Evolutionary conservation across 2,113 vertebrate species (phyloP).

Genomic region (Nyctibius bracteatus): DNA sequence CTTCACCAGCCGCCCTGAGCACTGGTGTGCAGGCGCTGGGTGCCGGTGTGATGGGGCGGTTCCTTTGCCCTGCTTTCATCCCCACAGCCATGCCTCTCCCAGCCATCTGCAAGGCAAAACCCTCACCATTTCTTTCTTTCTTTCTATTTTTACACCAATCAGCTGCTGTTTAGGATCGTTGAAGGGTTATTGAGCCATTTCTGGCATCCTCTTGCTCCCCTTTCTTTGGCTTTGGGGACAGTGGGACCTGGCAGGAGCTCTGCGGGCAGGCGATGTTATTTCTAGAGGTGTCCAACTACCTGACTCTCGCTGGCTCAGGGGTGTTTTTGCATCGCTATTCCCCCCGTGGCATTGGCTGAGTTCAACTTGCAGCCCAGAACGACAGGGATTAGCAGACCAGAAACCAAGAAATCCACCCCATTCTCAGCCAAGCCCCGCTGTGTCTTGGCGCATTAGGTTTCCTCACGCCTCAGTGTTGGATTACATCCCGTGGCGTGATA

Average conservation of each 20-base stretch:
- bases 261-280: not conserved
- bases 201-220: not conserved
- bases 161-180: not conserved
- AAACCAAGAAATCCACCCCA: fast-evolving
- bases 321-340: not conserved
- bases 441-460: not conserved
- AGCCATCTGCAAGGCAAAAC: not conserved
- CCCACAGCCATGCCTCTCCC: not conserved
- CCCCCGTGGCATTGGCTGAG: fast-evolving
- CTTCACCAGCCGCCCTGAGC: fast-evolving
- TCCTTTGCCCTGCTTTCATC: not conserved
- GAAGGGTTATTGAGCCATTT: not conserved
- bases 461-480: not conserved
- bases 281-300: not conserved
- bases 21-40: fast-evolving
- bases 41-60: not conserved
- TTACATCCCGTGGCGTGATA: not conserved
- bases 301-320: not conserved
- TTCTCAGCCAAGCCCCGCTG: fast-evolving
- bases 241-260: not conserved
- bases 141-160: not conserved
- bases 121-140: fast-evolving
- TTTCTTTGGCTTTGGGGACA: not conserved
- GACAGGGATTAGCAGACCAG: not conserved
- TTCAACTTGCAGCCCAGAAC: not conserved